Conservation (phyloP, 2,113 vertebrate genomes). For the Suncus etruscus region DNA sequence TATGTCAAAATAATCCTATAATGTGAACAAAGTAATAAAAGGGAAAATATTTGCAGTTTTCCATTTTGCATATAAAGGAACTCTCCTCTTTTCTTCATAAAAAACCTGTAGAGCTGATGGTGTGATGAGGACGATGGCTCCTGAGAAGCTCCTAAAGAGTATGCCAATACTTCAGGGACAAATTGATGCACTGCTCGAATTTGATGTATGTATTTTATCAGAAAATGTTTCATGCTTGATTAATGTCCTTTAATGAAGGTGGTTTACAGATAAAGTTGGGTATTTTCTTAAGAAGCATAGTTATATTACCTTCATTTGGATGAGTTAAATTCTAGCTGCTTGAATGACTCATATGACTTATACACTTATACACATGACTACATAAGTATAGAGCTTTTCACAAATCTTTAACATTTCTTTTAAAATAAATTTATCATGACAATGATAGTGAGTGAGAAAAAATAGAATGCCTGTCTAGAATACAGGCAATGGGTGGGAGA, state of each 20-base stretch:
- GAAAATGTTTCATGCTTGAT: not conserved
- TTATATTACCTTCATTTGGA: not conserved
- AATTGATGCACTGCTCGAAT: conserved; percentile 97
- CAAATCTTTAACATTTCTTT: too few relatives aligned
- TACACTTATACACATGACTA: too few relatives aligned
- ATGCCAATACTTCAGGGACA: conserved; percentile 98
- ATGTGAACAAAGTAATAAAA: not conserved
- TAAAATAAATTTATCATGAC: too few relatives aligned
- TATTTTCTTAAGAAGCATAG: not conserved
- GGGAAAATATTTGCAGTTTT: not conserved
- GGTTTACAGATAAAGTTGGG: not conserved
- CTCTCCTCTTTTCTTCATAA: conserved; percentile 56
- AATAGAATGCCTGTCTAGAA: too few relatives aligned
- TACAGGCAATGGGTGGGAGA: too few relatives aligned
- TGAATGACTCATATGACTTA: too few relatives aligned
- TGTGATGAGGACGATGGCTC: conserved; percentile 97
- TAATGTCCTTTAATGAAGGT: not conserved
- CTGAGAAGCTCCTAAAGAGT: conserved; percentile 97
- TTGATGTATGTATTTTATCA: conserved; percentile 91
- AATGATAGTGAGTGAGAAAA: too few relatives aligned
- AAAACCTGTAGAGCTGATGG: conserved; percentile 92
- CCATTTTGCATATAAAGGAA: not conserved
- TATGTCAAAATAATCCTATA: not conserved
- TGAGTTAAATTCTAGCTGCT: not conserved
- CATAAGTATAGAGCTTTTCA: too few relatives aligned